phyloP scores from a whole-genome alignment of 2,888 invertebrate genomes.

The Phragmatobia fuliginosa region DNA sequence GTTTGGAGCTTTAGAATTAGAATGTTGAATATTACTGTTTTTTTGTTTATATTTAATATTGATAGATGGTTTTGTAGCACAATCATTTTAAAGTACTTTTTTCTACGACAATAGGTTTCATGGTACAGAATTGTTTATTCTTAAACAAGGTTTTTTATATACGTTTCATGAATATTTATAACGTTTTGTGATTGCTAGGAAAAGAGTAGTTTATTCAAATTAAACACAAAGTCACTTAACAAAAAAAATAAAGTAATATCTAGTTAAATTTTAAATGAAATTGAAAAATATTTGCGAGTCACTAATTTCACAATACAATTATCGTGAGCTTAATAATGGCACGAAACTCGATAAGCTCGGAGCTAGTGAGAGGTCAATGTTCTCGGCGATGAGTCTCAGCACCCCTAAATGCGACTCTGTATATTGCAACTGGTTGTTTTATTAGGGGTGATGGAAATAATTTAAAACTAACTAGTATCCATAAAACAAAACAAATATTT shows the following conservation, averaged over 20 bases:
- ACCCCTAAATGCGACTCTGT: neutral
- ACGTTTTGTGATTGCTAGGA: too few relatives aligned
- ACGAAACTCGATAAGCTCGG: neutral
- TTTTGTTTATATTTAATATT: neutral
- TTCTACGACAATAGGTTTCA: too few relatives aligned
- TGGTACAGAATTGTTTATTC: too few relatives aligned
- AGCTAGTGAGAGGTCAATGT: neutral
- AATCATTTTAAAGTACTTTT: too few relatives aligned
- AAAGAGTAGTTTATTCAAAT: too few relatives aligned
- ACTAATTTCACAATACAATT: neutral
- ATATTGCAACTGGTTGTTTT: neutral
- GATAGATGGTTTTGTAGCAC: neutral
- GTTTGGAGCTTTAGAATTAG: neutral
- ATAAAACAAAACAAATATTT: too few relatives aligned
- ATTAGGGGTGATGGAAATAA: neutral
- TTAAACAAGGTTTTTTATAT: too few relatives aligned
- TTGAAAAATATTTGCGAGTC: neutral
- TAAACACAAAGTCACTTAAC: too few relatives aligned
- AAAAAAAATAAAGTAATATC: too few relatives aligned
- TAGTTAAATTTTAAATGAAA: neutral
- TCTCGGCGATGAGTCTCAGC: neutral
- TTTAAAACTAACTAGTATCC: neutral
- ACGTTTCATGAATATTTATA: too few relatives aligned
- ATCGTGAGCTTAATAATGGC: neutral
- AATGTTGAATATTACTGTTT: neutral